Conservation (phyloP, 2,888 invertebrate species). For the Dinocampus coccinellae region DNA sequence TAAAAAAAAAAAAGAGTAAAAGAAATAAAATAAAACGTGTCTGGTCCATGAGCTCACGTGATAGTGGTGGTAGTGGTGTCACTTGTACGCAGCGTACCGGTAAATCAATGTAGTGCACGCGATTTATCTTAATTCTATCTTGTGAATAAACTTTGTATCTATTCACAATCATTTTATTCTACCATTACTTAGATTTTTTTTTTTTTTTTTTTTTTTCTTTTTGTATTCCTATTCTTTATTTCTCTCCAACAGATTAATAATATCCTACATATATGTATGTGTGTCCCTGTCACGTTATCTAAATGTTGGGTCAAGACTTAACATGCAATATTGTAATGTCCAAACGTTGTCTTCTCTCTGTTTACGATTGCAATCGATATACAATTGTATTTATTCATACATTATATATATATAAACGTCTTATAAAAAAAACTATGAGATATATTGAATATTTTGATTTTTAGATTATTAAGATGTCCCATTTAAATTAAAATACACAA, state of each 20-base stretch:
- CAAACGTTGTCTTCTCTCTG: conserved; percentile 18
- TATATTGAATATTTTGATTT: neutral
- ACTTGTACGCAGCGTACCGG: conserved; percentile 38
- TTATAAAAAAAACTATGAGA: no score
- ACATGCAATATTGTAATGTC: conserved; percentile 21
- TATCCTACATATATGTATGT: no score
- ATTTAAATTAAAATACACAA: neutral
- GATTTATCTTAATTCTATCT: conserved; percentile 59
- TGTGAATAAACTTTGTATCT: conserved; percentile 27
- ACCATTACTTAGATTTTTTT: neutral
- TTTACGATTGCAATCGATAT: neutral
- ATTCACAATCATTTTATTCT: conserved; percentile 1
- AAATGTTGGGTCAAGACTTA: neutral
- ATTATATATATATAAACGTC: neutral
- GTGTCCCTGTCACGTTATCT: no score
- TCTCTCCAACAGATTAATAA: neutral
- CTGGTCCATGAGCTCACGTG: conserved; percentile 23
- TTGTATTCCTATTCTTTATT: neutral
- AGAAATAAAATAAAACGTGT: neutral
- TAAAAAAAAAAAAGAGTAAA: no score
- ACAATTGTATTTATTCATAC: neutral
- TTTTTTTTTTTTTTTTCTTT: neutral
- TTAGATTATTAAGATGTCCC: conserved; percentile 25
- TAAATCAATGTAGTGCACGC: conserved; percentile 53
- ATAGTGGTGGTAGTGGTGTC: no score